Base-by-base conservation (phyloP, 2,888 invertebrate genomes). In the Pyrrhosoma nymphula region DNA sequence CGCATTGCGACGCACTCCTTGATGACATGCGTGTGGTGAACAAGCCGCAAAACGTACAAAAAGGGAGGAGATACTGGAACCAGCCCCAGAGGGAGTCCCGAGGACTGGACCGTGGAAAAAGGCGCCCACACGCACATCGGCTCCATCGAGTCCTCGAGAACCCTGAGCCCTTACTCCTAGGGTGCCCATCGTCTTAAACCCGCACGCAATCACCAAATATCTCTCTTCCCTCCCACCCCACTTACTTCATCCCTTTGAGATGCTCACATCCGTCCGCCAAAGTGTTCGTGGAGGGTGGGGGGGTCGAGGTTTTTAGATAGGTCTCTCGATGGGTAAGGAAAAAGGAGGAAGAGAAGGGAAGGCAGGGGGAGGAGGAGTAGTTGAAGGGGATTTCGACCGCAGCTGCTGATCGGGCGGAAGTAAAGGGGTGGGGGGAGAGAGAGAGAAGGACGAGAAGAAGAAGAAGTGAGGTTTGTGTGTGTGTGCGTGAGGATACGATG, bases 171-270 rank as follows among this genome's bases (percentile, higher is more conserved):
- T 82, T 82, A 35, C 82, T 82, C n/a, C 30, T n/a, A 14, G 14
- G 35, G 82, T 1, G 35, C 82, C 30, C 82, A 82, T 82, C 35
- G 35, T 35, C 82, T 82, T 82, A 82, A 82, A 47, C 26, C 47
- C 16, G 35, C 93, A 93, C 47, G 69, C 93, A 69, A 75, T 93
- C 93, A 47, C 93, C 69, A 93, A 23, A 91, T 91, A 91, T 75
- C 93, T 75, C 63, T n/a, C 56, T 18, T 10, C 23, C 89, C 55
- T 75, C 55, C 18, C n/a, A 23, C 26, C 55, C 89, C 55, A 18
- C 0, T 55, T 30, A 14, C 69, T 69, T 39, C 39, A 69, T 47
- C 89, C 89, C 16, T 39, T 75, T 20, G 69, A 35, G 69, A 55
- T 55, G 69, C n/a, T 30, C 91, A 20, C 91, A 0, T 63, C 56